Conservation (phyloP, 2,888 invertebrate genomes). For the Galerucella nymphaeae region DNA sequence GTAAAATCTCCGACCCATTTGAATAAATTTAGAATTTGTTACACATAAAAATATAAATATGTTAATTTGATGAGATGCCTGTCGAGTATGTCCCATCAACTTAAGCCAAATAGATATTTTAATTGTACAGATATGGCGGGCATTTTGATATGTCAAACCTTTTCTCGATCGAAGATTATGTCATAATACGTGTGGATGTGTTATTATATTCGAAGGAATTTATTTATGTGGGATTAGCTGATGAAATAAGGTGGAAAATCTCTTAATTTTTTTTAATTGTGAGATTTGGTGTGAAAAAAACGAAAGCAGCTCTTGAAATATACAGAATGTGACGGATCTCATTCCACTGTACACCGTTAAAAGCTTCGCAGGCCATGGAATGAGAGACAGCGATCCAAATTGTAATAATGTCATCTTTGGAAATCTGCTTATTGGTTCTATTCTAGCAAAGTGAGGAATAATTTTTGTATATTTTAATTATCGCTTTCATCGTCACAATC, state of each 20-base stretch:
- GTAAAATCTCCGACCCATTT: slow-evolving; percentile 41
- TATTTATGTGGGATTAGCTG: slow-evolving; percentile 14
- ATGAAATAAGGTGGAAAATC: slow-evolving; percentile 6
- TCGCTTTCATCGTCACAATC: too few relatives aligned
- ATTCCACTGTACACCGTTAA: background rate
- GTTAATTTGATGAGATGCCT: slow-evolving; percentile 53
- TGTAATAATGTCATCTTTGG: background rate
- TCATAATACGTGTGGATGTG: slow-evolving; percentile 49
- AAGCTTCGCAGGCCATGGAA: background rate
- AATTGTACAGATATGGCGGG: slow-evolving; percentile 52
- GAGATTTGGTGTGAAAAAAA: background rate
- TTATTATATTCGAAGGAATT: slow-evolving; percentile 28
- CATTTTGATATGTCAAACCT: slow-evolving; percentile 52
- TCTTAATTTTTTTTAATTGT: slow-evolving; percentile 7
- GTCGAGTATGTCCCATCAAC: slow-evolving; percentile 53
- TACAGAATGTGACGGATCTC: background rate
- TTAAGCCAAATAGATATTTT: slow-evolving; percentile 55
- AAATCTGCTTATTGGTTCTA: too few relatives aligned
- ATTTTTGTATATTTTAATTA: too few relatives aligned
- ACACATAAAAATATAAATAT: slow-evolving; percentile 53
- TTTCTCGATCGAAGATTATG: slow-evolving; percentile 53
- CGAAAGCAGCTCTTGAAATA: background rate
- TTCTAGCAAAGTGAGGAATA: too few relatives aligned
- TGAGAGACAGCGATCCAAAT: background rate
- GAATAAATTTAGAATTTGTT: slow-evolving; percentile 48